Evolutionary conservation across 2,888 invertebrate species (phyloP), one percentile per base, ranked within the genome.

Genomic region (Eustalomyia histrio): DNA sequence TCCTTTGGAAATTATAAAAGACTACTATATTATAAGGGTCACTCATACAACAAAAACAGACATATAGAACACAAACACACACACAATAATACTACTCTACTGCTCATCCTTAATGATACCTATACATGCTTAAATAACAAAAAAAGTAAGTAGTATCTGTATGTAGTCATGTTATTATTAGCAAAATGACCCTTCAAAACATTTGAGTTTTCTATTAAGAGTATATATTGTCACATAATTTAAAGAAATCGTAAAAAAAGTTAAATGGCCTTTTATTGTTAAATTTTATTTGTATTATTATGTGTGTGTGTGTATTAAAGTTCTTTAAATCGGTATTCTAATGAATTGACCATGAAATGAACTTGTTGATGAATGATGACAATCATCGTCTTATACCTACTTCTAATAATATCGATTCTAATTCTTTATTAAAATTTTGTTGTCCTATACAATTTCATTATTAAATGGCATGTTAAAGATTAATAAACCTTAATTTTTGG

Each of bases 281-380:
- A 50, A 16, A 64, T 64, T 63, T 47, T 47, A 12, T 47, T 12
- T 29, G n/a, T 47, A 17, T 64, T 71, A 35, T 33, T 76, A 50
- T n/a, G 8, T 35, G 9, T 35, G 35, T 39, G 7, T 29, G 29
- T 29, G 29, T 60, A 52, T 50, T 71, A 29, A 29, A 29, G 21
- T 43, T 33, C 47, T 50, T 24, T 12, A 18, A 24, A 12, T n/a
- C 21, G 73, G 53, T 73, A 73, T 76, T 81, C 64, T 76, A 82
- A 83, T 83, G 83, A 84, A 84, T 84, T 82, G 84, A 78, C 83
- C 83, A 79, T 83, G 81, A 83, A 84, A 82, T 67, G 76, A 75
- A 84, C 83, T 80, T 84, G 83, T 83, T 83, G 84, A 83, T 79
- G 80, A 80, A 69, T 65, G 60, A 69, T 74, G 76, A 81, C 73